Evolutionary conservation across 2,888 invertebrate genomes (phyloP).

Genomic region (Diaprepes abbreviatus): DNA sequence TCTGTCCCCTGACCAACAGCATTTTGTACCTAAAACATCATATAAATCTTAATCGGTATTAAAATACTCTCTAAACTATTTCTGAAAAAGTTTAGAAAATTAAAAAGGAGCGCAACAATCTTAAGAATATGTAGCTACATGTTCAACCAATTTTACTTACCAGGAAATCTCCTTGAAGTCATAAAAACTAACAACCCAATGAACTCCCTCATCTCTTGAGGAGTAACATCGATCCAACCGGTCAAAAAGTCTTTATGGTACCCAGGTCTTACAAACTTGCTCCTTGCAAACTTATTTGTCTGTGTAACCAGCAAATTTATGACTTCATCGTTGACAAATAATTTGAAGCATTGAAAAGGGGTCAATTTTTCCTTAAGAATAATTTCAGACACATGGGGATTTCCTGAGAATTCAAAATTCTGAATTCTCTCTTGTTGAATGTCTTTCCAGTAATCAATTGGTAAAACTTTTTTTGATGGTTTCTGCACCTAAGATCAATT

Average conservation of each 20-base stretch:
- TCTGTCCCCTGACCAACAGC: conserved; percentile 8
- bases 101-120: too few relatives aligned
- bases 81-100: too few relatives aligned
- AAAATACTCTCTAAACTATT: too few relatives aligned
- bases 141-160: conserved; percentile 10
- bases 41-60: too few relatives aligned
- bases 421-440: conserved; percentile 6
- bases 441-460: neutral
- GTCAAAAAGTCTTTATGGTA: conserved; percentile 27
- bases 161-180: neutral
- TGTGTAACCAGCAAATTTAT: neutral
- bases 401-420: conserved; percentile 1
- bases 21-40: conserved; percentile 14
- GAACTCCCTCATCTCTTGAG: conserved; percentile 13
- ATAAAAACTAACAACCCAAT: conserved; percentile 21
- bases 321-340: conserved; percentile 7
- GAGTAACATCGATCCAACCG: conserved; percentile 22
- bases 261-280: conserved; percentile 10
- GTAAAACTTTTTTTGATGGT: conserved; percentile 6
- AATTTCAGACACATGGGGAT: neutral
- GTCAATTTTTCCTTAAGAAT: neutral
- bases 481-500: neutral
- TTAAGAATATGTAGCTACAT: too few relatives aligned
- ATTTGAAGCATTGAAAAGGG: conserved; percentile 1
- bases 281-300: conserved; percentile 8